phyloP scores from a whole-genome alignment of 1,140 invertebrate genomes.

The Eriocheir sinensis region DNA sequence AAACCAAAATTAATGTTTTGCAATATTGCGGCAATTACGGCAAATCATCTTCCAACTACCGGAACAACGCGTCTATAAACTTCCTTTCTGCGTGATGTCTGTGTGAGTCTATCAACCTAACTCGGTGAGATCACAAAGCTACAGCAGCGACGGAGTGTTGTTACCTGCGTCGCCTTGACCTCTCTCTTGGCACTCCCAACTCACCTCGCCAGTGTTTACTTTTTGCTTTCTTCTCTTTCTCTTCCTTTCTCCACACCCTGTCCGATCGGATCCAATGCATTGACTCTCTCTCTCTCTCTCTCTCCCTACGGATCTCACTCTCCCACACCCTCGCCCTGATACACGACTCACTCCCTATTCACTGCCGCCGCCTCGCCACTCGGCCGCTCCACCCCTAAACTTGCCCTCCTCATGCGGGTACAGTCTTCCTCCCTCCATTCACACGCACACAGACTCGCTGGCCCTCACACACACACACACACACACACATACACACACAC shows the following conservation, averaged over 20 bases:
- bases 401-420: background rate
- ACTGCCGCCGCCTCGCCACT: background rate
- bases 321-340: background rate
- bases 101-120: too few species aligned
- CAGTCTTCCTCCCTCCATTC: background rate
- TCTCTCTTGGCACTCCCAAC: background rate
- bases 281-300: background rate
- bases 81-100: too few species aligned
- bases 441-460: background rate
- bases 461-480: background rate
- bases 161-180: background rate
- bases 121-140: too few species aligned
- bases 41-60: too few species aligned
- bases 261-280: background rate
- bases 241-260: background rate
- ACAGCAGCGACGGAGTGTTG: too few species aligned
- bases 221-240: constrained; percentile 8
- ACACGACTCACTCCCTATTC: constrained; percentile 16
- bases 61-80: too few species aligned
- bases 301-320: background rate
- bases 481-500: constrained; percentile 23
- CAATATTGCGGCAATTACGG: too few species aligned
- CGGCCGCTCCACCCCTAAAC: background rate
- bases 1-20: too few species aligned
- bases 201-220: background rate